Conservation (phyloP, 1,140 invertebrate species). For the Cotesia chilonis region DNA sequence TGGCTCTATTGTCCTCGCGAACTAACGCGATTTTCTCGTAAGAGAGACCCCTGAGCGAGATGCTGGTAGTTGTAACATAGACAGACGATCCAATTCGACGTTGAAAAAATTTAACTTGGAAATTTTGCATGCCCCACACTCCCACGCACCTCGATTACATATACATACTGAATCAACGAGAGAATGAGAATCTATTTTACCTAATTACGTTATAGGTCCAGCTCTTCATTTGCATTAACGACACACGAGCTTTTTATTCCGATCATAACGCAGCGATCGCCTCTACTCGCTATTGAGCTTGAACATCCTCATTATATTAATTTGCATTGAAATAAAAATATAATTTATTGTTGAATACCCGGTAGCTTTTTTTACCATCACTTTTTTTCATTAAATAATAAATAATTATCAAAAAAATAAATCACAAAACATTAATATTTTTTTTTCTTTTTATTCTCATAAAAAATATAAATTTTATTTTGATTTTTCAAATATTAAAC, state of each 20-base stretch:
- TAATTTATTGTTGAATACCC: not conserved
- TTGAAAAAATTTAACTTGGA: slow-evolving; percentile 26
- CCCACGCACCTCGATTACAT: slow-evolving; percentile 16
- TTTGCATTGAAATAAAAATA: slow-evolving; percentile 15
- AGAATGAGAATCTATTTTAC: slow-evolving; percentile 29
- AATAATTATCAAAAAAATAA: too few species aligned
- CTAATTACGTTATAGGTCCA: slow-evolving; percentile 32
- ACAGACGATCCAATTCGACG: slow-evolving; percentile 15
- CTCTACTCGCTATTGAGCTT: slow-evolving; percentile 11
- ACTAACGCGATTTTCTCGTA: slow-evolving; percentile 7
- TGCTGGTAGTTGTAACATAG: too few species aligned
- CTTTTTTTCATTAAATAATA: not conserved
- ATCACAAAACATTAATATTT: too few species aligned
- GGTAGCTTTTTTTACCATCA: not conserved
- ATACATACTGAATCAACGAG: slow-evolving; percentile 9
- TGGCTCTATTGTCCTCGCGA: slow-evolving; percentile 23
- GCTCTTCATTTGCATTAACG: slow-evolving; percentile 18
- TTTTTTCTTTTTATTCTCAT: too few species aligned
- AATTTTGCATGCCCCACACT: slow-evolving; percentile 15
- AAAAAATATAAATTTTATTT: too few species aligned
- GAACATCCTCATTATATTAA: slow-evolving; percentile 15
- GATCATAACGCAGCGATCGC: slow-evolving; percentile 21
- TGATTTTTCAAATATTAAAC: too few species aligned
- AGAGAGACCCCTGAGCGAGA: not conserved
- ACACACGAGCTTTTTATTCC: slow-evolving; percentile 14